Percentiles rank a stretch among this genome's conserved stretches.
These are phyloP conservation scores for Malaclemys terrapin DNA, from an alignment of 2,113 vertebrate genomes.

Conservation along the genomic window DNA sequence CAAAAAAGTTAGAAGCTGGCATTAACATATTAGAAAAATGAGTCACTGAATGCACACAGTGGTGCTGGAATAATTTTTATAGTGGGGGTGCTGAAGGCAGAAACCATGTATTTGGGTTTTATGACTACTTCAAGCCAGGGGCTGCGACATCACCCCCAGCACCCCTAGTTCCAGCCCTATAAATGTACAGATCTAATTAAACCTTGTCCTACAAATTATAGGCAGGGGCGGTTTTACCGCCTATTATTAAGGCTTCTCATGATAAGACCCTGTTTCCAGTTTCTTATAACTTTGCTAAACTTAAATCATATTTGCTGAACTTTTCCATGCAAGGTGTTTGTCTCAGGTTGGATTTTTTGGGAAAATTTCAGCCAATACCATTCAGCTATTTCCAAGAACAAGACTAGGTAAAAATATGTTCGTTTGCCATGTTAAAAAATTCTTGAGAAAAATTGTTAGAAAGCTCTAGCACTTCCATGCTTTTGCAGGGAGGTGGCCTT, in stretches of 20 bases:
- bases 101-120: too few species aligned
- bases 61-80: too few species aligned
- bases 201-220: not conserved
- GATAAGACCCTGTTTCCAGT: not conserved
- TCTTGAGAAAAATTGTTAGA: not conserved
- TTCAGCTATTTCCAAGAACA: not conserved
- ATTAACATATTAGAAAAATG: not conserved
- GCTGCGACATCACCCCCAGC: too few species aligned
- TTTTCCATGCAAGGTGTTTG: not conserved
- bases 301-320: not conserved
- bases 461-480: not conserved
- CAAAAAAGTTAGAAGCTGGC: slow-evolving; percentile 28
- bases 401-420: not conserved
- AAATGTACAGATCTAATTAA: not conserved
- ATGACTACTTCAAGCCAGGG: too few species aligned
- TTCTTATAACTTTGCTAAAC: not conserved
- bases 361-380: not conserved
- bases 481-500: not conserved
- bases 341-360: not conserved
- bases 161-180: too few species aligned
- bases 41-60: not conserved
- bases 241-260: not conserved
- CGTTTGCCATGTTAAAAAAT: not conserved
- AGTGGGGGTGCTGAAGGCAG: too few species aligned
- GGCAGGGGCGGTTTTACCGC: not conserved